Evolutionary conservation across 2,797 vertebrate species (phyloP).

Genomic region (Pantherophis vulpinus): DNA sequence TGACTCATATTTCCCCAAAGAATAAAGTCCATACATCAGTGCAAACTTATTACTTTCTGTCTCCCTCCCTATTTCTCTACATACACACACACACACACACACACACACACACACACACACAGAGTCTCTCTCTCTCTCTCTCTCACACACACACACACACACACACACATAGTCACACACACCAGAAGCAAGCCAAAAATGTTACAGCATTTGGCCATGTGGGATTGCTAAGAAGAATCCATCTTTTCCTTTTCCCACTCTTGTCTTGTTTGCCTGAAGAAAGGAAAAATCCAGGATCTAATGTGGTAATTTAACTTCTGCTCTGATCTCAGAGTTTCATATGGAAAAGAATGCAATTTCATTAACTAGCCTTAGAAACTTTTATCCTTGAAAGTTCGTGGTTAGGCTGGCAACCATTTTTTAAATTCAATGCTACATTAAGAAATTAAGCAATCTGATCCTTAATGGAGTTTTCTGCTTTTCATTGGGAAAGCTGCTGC

Average conservation of each 20-base stretch:
- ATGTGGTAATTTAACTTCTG: constrained; percentile 43
- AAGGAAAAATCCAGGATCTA: not conserved
- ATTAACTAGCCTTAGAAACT: constrained; percentile 26
- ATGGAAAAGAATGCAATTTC: constrained; percentile 36
- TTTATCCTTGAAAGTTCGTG: constrained; percentile 27
- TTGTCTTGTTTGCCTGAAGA: constrained; percentile 31
- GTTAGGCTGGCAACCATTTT: constrained; percentile 23
- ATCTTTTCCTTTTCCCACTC: constrained; percentile 34
- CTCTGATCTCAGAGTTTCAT: constrained; percentile 28
- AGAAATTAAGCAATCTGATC: constrained; percentile 31
- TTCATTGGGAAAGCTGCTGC: constrained; percentile 26
- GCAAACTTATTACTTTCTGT: constrained; percentile 49
- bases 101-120: constrained; percentile 5
- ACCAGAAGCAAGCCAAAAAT: constrained; percentile 30
- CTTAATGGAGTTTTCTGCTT: constrained; percentile 32
- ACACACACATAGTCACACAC: not conserved
- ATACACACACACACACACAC: not conserved
- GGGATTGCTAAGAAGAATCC: constrained; percentile 35
- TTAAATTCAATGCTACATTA: constrained; percentile 4
- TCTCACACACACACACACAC: constrained; percentile 33
- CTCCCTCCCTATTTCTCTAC: not conserved
- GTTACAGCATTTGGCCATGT: constrained; percentile 38
- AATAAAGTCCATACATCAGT: constrained; percentile 62
- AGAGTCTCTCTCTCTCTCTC: no score
- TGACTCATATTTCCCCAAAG: constrained; percentile 61